Evolutionary conservation across 2,113 vertebrate genomes (phyloP).

Genomic region (Heterocephalus glaber): DNA sequence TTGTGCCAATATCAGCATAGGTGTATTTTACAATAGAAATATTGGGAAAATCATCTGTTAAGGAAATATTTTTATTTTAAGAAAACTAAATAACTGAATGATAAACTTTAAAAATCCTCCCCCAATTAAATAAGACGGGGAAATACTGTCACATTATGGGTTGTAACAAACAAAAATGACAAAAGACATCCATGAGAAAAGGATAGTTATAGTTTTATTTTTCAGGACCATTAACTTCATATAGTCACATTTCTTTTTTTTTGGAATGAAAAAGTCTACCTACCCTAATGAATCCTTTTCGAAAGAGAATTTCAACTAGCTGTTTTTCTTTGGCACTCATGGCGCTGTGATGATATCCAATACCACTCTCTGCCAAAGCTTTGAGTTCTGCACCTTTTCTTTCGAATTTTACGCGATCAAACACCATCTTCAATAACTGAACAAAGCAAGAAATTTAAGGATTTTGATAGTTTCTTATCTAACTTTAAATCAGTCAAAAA

Average conservation of each 20-base stretch:
- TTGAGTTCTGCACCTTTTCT: conserved; percentile 63
- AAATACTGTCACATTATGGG: not conserved
- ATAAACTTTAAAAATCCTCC: not conserved
- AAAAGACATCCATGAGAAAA: not conserved
- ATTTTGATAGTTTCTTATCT: not conserved
- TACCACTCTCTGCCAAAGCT: conserved; percentile 77
- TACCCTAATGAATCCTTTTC: conserved; percentile 84
- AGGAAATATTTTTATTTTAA: not conserved
- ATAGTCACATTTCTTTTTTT: not conserved
- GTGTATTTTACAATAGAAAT: not conserved
- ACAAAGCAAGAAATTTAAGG: conserved; percentile 13
- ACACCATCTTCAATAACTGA: conserved; percentile 80
- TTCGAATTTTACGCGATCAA: conserved; percentile 58
- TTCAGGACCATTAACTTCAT: not conserved
- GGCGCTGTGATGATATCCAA: conserved; percentile 83
- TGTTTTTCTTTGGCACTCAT: conserved; percentile 69
- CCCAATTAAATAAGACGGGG: not conserved
- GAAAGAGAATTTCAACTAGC: conserved; percentile 84
- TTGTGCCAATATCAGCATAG: not conserved
- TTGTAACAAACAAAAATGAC: not conserved
- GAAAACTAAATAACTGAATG: not conserved
- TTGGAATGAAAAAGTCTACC: conserved; percentile 52
- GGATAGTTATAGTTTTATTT: not conserved
- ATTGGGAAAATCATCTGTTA: not conserved
- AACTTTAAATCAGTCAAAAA: conserved; percentile 6